phyloP scores from a whole-genome alignment of 1,140 invertebrate genomes.

The Drosophila obscura region DNA sequence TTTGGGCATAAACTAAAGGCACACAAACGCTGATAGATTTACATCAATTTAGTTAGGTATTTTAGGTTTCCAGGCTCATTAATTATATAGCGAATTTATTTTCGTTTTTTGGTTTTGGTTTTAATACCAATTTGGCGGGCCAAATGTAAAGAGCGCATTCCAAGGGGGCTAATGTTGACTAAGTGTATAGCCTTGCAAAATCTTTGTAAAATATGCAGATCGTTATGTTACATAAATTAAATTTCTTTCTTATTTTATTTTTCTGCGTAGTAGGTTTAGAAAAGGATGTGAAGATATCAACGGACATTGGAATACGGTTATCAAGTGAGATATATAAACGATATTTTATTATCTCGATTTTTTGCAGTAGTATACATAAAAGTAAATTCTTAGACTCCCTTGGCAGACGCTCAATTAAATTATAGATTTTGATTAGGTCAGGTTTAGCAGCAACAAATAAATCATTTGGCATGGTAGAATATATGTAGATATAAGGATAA shows the following conservation, averaged over 20 bases:
- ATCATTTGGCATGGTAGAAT: conserved; percentile 58
- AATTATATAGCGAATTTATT: conserved; percentile 11
- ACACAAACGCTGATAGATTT: conserved; percentile 46
- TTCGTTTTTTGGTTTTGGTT: conserved; percentile 11
- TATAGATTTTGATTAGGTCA: conserved; percentile 31
- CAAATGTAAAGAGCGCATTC: conserved; percentile 24
- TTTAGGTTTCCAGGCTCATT: conserved; percentile 44
- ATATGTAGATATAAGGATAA: conserved; percentile 40
- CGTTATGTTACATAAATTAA: neutral
- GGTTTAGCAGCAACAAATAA: conserved; percentile 76
- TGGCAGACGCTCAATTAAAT: conserved; percentile 8
- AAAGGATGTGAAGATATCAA: too few species aligned
- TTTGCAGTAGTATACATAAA: too few species aligned
- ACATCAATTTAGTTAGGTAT: conserved; percentile 43
- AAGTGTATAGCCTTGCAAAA: neutral
- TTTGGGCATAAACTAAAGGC: conserved; percentile 46
- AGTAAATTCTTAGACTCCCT: neutral
- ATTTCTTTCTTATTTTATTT: too few species aligned
- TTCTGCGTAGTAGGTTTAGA: too few species aligned
- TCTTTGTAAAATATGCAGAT: too few species aligned
- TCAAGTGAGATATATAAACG: too few species aligned
- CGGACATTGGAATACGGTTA: too few species aligned
- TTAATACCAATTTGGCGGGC: conserved; percentile 21
- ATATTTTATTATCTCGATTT: too few species aligned
- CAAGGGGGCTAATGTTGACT: neutral